Evolutionary conservation across 1,140 invertebrate species (phyloP).

Genomic region (Patella vulgata): DNA sequence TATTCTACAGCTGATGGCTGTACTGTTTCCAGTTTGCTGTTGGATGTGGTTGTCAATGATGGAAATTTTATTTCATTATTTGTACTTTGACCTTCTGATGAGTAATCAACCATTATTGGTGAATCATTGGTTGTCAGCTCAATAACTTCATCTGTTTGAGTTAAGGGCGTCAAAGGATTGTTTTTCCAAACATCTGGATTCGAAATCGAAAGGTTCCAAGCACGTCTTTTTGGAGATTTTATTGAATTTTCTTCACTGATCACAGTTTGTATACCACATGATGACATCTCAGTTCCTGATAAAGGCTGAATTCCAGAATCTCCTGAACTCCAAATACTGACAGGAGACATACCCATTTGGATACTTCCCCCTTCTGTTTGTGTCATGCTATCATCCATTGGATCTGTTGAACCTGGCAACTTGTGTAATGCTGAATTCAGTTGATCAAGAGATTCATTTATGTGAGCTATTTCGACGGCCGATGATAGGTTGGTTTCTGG

Average conservation of each 20-base stretch:
- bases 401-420: neutral
- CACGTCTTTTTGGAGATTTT: neutral
- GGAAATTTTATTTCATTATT: too few species aligned
- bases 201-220: constrained; percentile 20
- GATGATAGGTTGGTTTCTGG: constrained; percentile 5
- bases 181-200: constrained; percentile 17
- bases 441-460: constrained; percentile 17
- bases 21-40: neutral
- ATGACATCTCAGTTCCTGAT: constrained; percentile 14
- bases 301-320: constrained; percentile 35
- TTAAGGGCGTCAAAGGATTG: neutral
- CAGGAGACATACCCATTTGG: constrained; percentile 33
- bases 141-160: neutral
- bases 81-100: neutral
- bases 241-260: constrained; percentile 3
- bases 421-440: constrained; percentile 13
- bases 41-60: neutral
- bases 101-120: neutral
- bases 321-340: constrained; percentile 47
- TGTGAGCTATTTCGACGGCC: constrained; percentile 11
- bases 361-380: constrained; percentile 12
- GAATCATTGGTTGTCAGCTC: neutral
- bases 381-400: neutral
- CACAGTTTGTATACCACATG: constrained; percentile 25
- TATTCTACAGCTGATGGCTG: neutral